Evolutionary conservation across 2,113 vertebrate genomes (phyloP), one percentile per base, ranked within the genome.

Genomic region (Sorex araneus): DNA sequence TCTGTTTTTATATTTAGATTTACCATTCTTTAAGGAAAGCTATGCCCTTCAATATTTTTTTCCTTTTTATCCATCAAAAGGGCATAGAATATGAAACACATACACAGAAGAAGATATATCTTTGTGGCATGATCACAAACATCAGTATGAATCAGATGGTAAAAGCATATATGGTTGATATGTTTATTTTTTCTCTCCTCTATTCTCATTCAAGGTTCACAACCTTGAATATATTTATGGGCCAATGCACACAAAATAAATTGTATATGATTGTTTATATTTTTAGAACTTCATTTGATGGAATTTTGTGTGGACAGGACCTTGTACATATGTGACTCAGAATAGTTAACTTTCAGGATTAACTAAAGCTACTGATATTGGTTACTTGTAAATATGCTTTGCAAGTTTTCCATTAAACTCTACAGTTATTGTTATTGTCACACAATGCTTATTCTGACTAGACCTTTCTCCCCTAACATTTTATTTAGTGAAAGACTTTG

Each of bases 401-500:
- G 4, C 47, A 80, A 71, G 0, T 64, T 94, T 85, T 54, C 30
- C 40, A 34, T 75, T 84, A 34, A 84, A 73, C 28, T 89, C 1
- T 66, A 12, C 1, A 32, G 18, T 90, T 90, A 77, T 47, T 16
- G 27, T 36, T 64, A 69, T 45, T 18, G 83, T 66, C 13, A 71
- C 30, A 60, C 19, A 75, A 54, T 28, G 40, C 45, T 87, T 84
- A 25, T 84, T 93, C 23, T 64, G 34, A 87, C 74, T 54, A 80
- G 43, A 88, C 30, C 36, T 89, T 92, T 81, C 36, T 89, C 34
- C 30, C 54, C 2, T 25, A 34, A 63, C 64, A 82, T 87, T 94
- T 87, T 82, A 89, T 84, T 93, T 85, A 90, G 71, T 76, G 66
- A 92, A 87, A 91, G 66, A 19, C 89, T 94, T 92, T 96, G 94